Evolutionary conservation across 2,888 invertebrate genomes (phyloP).

Genomic region (Acanthosepion lycidas): DNA sequence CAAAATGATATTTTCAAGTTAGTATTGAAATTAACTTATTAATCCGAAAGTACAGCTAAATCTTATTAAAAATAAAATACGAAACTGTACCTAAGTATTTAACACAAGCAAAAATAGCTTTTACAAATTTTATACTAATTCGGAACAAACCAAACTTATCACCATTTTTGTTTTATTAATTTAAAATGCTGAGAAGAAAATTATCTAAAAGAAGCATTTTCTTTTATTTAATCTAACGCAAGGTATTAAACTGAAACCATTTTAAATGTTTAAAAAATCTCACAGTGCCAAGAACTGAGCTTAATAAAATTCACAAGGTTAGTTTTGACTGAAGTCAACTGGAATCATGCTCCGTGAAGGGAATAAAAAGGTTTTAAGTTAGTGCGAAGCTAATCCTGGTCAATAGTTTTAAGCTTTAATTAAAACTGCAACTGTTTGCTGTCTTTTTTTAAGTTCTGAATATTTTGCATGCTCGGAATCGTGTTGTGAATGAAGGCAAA

Average conservation of each 20-base stretch:
- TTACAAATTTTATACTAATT: too few relatives aligned
- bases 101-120: too few relatives aligned
- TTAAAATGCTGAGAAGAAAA: too few relatives aligned
- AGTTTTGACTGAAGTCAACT: background rate
- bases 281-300: too few relatives aligned
- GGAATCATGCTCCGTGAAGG: background rate
- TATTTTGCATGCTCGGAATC: background rate
- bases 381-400: background rate
- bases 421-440: background rate
- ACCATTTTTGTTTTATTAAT: too few relatives aligned
- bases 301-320: background rate
- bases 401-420: constrained; percentile 33
- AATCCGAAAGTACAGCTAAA: too few relatives aligned
- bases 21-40: too few relatives aligned
- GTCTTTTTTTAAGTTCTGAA: background rate
- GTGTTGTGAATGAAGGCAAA: background rate
- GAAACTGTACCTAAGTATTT: too few relatives aligned
- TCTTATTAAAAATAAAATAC: too few relatives aligned
- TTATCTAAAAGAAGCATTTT: background rate
- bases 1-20: too few relatives aligned
- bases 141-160: too few relatives aligned
- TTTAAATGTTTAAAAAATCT: background rate
- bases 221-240: background rate
- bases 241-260: background rate
- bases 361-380: background rate